These are phyloP conservation scores for Parnassius mnemosyne DNA, from an alignment of 2,888 invertebrate genomes.

Conservation along the genomic window DNA sequence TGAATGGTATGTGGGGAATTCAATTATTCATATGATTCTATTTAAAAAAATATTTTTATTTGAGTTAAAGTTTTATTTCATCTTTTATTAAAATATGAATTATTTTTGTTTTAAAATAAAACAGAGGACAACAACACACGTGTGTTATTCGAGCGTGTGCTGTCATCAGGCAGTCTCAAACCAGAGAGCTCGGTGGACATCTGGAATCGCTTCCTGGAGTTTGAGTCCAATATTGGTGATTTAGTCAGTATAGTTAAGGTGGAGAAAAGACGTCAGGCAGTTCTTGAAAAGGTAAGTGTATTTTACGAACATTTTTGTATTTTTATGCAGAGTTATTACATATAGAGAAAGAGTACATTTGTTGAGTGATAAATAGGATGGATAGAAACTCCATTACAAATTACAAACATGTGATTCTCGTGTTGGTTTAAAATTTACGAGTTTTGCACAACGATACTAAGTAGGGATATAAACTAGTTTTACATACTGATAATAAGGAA, in stretches of 20 bases:
- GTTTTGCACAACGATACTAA: no score
- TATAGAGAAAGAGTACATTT: no score
- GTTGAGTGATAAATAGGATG: no score
- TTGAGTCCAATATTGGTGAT: slow-evolving; percentile 99
- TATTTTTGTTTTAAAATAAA: not conserved
- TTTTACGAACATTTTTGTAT: not conserved
- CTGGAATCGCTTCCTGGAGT: slow-evolving; percentile 99
- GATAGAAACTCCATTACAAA: no score
- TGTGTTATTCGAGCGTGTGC: slow-evolving; percentile 97
- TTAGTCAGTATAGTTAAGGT: slow-evolving; percentile 98
- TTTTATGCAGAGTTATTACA: not conserved
- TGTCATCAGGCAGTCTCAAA: slow-evolving; percentile 94
- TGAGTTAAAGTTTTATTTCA: not conserved
- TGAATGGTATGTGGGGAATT: slow-evolving; percentile 85
- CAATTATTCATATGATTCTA: not conserved
- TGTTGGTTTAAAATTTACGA: no score
- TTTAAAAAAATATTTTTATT: no score
- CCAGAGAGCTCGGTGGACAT: slow-evolving; percentile 97
- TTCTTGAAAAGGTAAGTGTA: slow-evolving; percentile 88
- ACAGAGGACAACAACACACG: slow-evolving; percentile 99
- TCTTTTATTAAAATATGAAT: not conserved
- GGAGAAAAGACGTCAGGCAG: slow-evolving; percentile 94
- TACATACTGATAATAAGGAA: no score
- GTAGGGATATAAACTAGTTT: no score
- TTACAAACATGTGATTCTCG: no score